Evolutionary conservation across 1,140 invertebrate species (phyloP).

Genomic region (Wiebesia pumilae): DNA sequence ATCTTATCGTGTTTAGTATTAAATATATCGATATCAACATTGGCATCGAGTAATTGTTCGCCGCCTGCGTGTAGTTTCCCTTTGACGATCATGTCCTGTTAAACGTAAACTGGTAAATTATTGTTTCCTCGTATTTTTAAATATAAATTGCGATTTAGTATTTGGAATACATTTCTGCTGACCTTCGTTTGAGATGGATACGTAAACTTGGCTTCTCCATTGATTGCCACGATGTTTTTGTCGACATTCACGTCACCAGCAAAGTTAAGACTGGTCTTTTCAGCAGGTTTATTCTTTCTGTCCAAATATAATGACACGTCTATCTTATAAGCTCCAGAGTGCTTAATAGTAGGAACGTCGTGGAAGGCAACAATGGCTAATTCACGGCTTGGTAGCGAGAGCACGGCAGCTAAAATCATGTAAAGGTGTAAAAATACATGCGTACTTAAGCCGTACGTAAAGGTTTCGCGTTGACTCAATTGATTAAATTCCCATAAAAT

Average conservation of each 20-base stretch:
- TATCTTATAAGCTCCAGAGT: conserved; percentile 70
- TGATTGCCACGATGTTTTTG: conserved; percentile 71
- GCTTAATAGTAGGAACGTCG: conserved; percentile 67
- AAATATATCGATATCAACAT: conserved; percentile 79
- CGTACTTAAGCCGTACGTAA: no score
- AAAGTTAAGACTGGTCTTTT: conserved; percentile 77
- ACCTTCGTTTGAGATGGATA: conserved; percentile 81
- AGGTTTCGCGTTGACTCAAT: no score
- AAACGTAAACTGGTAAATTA: conserved; percentile 2
- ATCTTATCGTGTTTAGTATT: conserved; percentile 79
- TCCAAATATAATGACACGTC: conserved; percentile 80
- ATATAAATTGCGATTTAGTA: neutral
- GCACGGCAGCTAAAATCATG: conserved; percentile 72
- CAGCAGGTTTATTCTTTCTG: conserved; percentile 80
- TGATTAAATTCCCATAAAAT: no score
- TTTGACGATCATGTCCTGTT: conserved; percentile 74
- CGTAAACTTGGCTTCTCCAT: conserved; percentile 78
- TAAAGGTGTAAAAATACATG: no score
- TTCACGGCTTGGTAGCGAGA: conserved; percentile 80
- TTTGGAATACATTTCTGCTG: neutral
- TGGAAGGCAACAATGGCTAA: conserved; percentile 77
- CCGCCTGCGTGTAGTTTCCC: conserved; percentile 72
- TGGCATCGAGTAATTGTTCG: conserved; percentile 70
- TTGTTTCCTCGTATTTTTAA: neutral
- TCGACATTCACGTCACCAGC: conserved; percentile 74